A percentile compares a stretch with the other conserved stretches of the same genome.
Conservation (phyloP, 2,113 vertebrate genomes). For the Hemichromis elongatus region DNA sequence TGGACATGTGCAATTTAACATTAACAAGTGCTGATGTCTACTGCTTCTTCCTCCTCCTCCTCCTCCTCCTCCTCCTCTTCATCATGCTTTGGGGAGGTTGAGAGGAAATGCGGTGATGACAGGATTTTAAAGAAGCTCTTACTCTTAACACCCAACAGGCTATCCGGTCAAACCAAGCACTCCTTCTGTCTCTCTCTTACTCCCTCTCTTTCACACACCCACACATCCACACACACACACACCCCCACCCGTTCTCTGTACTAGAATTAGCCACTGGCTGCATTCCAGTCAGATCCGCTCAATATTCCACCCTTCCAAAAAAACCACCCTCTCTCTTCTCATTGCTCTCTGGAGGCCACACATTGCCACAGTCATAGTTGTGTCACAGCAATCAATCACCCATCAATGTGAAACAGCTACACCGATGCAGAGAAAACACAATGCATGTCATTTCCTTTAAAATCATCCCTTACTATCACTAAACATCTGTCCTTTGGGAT, state of each 20-base stretch:
- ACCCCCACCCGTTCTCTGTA: background rate
- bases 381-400: conserved; percentile 62
- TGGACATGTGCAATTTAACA: background rate
- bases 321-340: conserved; percentile 44
- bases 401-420: conserved; percentile 36
- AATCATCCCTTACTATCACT: too few relatives aligned
- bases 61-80: background rate
- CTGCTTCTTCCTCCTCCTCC: background rate
- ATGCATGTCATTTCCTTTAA: background rate
- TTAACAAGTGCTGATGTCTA: conserved; percentile 2
- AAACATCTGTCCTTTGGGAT: background rate
- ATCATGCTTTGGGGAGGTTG: background rate
- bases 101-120: conserved; percentile 8
- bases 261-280: conserved; percentile 20
- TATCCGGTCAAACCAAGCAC: background rate
- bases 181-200: background rate
- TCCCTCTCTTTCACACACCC: background rate
- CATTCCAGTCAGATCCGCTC: conserved; percentile 58
- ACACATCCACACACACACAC: background rate
- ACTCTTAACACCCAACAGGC: conserved; percentile 33
- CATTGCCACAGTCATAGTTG: conserved; percentile 50
- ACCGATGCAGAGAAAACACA: conserved; percentile 23
- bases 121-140: conserved; percentile 27
- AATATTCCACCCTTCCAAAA: conserved; percentile 48
- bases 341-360: conserved; percentile 42